A percentile compares a stretch with the other conserved stretches of the same genome.
These are phyloP conservation scores for Eulithis testata DNA, from an alignment of 2,888 invertebrate genomes.

Conservation along the genomic window DNA sequence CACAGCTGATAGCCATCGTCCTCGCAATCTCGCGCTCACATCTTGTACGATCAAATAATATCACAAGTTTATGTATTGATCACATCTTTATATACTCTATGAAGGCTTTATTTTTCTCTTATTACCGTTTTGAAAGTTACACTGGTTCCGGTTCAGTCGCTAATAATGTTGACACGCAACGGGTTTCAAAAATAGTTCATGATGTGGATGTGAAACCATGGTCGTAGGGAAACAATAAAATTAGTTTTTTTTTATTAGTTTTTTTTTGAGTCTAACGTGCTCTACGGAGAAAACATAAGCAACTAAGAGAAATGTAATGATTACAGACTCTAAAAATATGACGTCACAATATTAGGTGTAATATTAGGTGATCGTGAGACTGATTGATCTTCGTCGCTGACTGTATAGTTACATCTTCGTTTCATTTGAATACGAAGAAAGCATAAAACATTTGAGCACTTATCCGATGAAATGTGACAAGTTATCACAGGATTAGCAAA, in stretches of 20 bases:
- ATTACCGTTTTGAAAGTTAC: conserved; percentile 45
- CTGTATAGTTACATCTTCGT: background rate
- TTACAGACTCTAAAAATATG: too few species aligned
- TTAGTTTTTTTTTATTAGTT: background rate
- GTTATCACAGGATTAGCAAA: conserved; percentile 21
- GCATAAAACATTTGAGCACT: conserved; percentile 8
- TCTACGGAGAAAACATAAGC: too few species aligned
- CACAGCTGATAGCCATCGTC: conserved; percentile 63
- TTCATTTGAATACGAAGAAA: background rate
- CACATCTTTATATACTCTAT: conserved; percentile 55
- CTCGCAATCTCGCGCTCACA: conserved; percentile 61
- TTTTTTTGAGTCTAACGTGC: background rate
- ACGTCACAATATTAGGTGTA: too few species aligned
- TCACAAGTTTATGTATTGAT: conserved; percentile 69
- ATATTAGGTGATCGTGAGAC: too few species aligned
- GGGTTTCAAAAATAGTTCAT: conserved; percentile 3
- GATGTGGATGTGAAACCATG: background rate
- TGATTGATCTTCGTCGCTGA: too few species aligned
- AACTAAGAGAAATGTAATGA: too few species aligned
- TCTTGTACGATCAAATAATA: conserved; percentile 68
- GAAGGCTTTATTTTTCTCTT: conserved; percentile 50
- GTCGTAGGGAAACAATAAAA: too few species aligned
- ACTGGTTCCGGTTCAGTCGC: conserved; percentile 28
- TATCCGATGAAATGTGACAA: conserved; percentile 25
- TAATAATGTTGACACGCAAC: conserved; percentile 1